Conservation (phyloP, 2,797 vertebrate species). For the Notolepis coatsorum region DNA sequence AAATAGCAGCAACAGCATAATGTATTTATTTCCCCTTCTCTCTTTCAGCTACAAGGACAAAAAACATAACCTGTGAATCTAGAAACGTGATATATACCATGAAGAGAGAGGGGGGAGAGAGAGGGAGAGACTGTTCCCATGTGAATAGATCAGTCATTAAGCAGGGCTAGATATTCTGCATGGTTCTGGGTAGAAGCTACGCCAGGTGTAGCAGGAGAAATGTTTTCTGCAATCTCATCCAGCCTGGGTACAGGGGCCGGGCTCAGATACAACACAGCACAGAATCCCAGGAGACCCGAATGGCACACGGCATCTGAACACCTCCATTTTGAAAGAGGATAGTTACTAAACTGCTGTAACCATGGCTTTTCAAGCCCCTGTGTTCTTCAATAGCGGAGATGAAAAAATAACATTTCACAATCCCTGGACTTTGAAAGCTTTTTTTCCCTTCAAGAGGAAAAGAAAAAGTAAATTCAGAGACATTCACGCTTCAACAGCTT, state of each 20-base stretch:
- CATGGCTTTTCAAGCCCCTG: slow-evolving; percentile 71
- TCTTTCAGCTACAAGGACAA: slow-evolving; percentile 18
- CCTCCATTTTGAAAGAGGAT: slow-evolving; percentile 74
- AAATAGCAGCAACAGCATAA: neutral
- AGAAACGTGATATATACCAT: slow-evolving; percentile 47
- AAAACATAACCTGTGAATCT: slow-evolving; percentile 31
- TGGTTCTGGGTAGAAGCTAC: slow-evolving; percentile 46
- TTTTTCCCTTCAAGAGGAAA: slow-evolving; percentile 61
- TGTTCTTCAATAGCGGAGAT: slow-evolving; percentile 64
- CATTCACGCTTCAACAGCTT: slow-evolving; percentile 74
- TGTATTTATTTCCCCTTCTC: neutral
- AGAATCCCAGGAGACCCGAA: slow-evolving; percentile 69
- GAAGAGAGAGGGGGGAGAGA: no score
- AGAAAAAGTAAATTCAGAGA: slow-evolving; percentile 67
- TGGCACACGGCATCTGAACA: slow-evolving; percentile 67
- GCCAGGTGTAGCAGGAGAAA: slow-evolving; percentile 52
- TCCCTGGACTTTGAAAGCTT: slow-evolving; percentile 77
- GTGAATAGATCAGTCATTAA: slow-evolving; percentile 48
- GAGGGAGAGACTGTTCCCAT: slow-evolving; percentile 29
- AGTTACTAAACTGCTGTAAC: slow-evolving; percentile 79
- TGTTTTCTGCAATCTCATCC: slow-evolving; percentile 54
- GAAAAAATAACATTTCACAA: slow-evolving; percentile 78
- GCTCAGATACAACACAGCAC: slow-evolving; percentile 37
- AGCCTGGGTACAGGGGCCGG: slow-evolving; percentile 28
- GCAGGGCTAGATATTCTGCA: slow-evolving; percentile 41